phyloP scores from a whole-genome alignment of 2,888 invertebrate species.

The Amphiduros pacificus region DNA sequence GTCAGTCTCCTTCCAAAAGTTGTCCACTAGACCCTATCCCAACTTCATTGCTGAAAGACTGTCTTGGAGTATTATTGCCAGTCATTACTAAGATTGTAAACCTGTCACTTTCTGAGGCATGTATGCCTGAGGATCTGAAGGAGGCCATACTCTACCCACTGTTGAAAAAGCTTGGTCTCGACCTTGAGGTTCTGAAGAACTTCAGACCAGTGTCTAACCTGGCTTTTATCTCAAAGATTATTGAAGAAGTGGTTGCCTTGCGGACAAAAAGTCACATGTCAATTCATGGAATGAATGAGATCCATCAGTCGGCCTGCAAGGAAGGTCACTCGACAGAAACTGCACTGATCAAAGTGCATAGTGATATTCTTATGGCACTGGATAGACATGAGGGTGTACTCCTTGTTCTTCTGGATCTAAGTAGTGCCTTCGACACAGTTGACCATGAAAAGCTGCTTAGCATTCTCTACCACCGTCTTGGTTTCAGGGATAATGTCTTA shows the following conservation, averaged over 20 bases:
- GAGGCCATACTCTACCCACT: neutral
- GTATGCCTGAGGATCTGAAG: neutral
- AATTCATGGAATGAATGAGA: neutral
- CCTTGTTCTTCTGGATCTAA: slow-evolving; percentile 2
- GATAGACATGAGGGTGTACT: neutral
- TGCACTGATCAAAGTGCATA: no score
- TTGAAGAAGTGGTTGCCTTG: neutral
- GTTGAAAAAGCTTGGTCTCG: neutral
- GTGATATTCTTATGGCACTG: neutral
- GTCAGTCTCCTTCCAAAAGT: neutral
- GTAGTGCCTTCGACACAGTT: neutral
- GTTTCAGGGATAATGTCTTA: slow-evolving; percentile 4
- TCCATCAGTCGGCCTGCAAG: slow-evolving; percentile 3
- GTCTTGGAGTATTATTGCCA: neutral
- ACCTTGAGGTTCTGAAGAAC: slow-evolving; percentile 2
- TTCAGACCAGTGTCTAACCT: slow-evolving; percentile 4
- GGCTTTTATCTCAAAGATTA: slow-evolving; percentile 1
- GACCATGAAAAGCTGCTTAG: neutral
- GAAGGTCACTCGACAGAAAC: neutral
- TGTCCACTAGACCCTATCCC: slow-evolving; percentile 7
- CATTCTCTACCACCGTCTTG: slow-evolving; percentile 1
- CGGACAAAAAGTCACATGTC: neutral
- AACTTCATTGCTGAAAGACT: slow-evolving; percentile 6
- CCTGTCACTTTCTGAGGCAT: neutral
- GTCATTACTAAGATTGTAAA: neutral